Base-by-base conservation (phyloP, 2,113 vertebrate species). In the Xenopus borealis region DNA sequence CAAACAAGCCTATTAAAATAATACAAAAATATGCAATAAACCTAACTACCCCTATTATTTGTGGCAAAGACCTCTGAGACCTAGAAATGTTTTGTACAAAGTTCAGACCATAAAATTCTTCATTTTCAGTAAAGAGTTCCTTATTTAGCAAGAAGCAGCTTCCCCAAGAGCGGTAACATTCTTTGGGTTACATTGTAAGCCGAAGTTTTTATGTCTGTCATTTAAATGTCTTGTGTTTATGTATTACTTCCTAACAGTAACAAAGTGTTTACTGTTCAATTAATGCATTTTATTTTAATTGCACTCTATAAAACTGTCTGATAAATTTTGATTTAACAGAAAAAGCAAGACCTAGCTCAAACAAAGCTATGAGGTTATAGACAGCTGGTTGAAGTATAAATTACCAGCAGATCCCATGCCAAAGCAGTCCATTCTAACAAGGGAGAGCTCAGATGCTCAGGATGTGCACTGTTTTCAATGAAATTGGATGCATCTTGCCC, bases 291-390 rank as follows among this genome's bases (percentile, higher is more conserved):
- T 83, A 82, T 86, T 90, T 91, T 91, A 92, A 91, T 68, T 84
- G 86, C 87, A 86, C 88, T 87, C 87, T 86, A 87, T 93, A 90
- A 93, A 93, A 90, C 89, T 93, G 91, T 90, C 89, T 92, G 89
- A 92, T 92, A 92, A 92, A 91, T 86, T 89, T 90, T 91, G 91
- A 91, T 91, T 92, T 91, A 91, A 85, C 75, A 85, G 20, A 87
- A 89, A 90, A 91, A 89, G 86, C 86, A 84, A 87, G 80, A 81
- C 82, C 82, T 85, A 80, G 82, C 85, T 82, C 83, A 89, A 90
- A 89, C 88, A 90, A 89, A 89, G 86, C 86, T 79, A 81, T n/a
- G 82, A 83, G 78, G 81, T 81, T 84, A 86, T 11, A 69, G 88
- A 85, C 87, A 89, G 83, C 85, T 82, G 83, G 81, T 82, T 86